Evolutionary conservation across 1,140 invertebrate species (phyloP).

Genomic region (Lasaia peninsularis): DNA sequence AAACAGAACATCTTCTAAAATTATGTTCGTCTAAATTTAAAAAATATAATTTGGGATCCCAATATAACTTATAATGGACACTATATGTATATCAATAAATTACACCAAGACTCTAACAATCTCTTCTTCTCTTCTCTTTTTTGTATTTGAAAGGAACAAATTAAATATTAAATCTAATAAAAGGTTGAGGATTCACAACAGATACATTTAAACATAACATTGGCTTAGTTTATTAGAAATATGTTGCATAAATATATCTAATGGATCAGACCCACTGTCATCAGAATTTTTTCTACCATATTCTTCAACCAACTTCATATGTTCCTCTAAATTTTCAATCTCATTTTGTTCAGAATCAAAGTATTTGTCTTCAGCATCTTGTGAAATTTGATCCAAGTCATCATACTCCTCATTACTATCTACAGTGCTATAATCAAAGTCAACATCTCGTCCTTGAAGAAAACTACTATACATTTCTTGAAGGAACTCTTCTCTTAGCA

Average conservation of each 20-base stretch:
- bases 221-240: slow-evolving; percentile 68
- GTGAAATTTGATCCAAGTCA: slow-evolving; percentile 80
- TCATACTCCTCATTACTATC: slow-evolving; percentile 90
- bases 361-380: slow-evolving; percentile 92
- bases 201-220: slow-evolving; percentile 9
- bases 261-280: slow-evolving; percentile 78
- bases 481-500: slow-evolving; percentile 90
- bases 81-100: too few relatives aligned
- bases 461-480: slow-evolving; percentile 93
- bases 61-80: too few relatives aligned
- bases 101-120: too few relatives aligned
- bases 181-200: not conserved
- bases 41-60: too few relatives aligned
- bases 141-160: too few relatives aligned
- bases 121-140: too few relatives aligned
- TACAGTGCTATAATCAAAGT: slow-evolving; percentile 89
- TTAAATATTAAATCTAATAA: not conserved
- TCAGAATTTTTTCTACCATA: slow-evolving; percentile 44
- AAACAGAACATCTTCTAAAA: too few relatives aligned
- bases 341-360: slow-evolving; percentile 89
- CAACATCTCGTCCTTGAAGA: slow-evolving; percentile 87
- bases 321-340: slow-evolving; percentile 63
- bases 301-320: slow-evolving; percentile 59
- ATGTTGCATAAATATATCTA: slow-evolving; percentile 86
- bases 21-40: too few relatives aligned